Evolutionary conservation across 2,888 invertebrate species (phyloP), one percentile per base, ranked within the genome.

Genomic region (Melieria picta): DNA sequence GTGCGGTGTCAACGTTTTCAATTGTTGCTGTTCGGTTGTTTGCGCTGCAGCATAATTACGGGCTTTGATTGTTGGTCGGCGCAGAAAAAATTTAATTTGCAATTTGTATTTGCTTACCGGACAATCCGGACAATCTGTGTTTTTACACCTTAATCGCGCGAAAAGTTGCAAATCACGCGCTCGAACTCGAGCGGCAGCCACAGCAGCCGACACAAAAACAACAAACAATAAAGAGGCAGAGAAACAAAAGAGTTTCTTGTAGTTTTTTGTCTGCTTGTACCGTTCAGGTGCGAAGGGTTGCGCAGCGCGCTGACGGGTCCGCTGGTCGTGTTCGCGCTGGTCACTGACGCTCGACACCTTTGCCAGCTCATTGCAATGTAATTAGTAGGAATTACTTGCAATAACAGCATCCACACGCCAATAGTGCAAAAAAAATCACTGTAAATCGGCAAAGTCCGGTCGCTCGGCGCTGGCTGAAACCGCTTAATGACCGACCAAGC

Each of bases 371-470:
- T 80, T 80, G 81, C 76, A 74, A 76, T 76, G 81, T 80, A 81
- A 81, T 81, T 81, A 81, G 81, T 81, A 77, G 79, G 79, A 79
- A 81, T 81, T 80, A 81, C 81, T 79, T 79, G 76, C 77, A 77
- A 79, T 77, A 79, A 79, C 50, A 66, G 48, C 11, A 10, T 48
- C 10, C 48, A 45, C 66, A 13, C 5, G 42, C 42, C 30, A 30
- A 30, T 30, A 30, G 30, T 30, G 30, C 30, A 30, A 30, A 30
- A 30, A 30, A 30, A 30, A 30, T 30, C 30, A 30, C 30, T 30
- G 30, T 30, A 30, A 30, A 30, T 30, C 30, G 30, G 3, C 30
- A 30, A 30, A 30, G 30, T 30, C 30, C 30, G 30, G 30, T 30
- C 30, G 30, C 30, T 30, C 30, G 30, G 30, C 30, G 30, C 30